Percentiles rank a stretch among this genome's conserved stretches.
Evolutionary conservation across 2,888 invertebrate genomes (phyloP).

Genomic region (Cetonia aurata): DNA sequence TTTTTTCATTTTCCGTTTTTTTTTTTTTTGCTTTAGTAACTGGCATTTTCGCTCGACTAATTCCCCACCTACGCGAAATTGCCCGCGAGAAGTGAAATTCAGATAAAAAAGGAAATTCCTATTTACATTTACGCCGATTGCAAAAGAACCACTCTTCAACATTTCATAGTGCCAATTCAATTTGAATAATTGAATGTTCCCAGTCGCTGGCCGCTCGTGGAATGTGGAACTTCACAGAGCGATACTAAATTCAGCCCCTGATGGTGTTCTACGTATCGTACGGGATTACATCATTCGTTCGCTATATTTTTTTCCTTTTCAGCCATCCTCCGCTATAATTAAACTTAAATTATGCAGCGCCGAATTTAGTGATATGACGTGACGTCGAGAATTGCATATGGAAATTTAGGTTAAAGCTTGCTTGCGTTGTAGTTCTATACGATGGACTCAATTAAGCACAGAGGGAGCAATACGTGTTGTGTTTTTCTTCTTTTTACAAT

Average conservation of each 20-base stretch:
- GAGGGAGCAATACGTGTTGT: no score
- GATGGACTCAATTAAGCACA: no score
- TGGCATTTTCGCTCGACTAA: no score
- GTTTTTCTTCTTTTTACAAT: no score
- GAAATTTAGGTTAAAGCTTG: no score
- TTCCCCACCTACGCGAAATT: not conserved
- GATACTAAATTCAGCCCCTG: conserved; percentile 13
- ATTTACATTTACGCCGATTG: conserved; percentile 36
- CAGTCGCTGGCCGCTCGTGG: conserved; percentile 3
- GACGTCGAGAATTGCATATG: not conserved
- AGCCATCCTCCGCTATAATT: conserved; percentile 11
- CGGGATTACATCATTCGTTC: not conserved
- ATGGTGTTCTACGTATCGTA: conserved; percentile 23
- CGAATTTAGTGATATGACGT: conserved; percentile 14
- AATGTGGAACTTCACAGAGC: conserved; percentile 10
- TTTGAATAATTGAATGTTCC: conserved; percentile 34
- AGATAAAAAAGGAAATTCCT: not conserved
- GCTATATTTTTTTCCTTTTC: not conserved
- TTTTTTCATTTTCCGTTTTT: no score
- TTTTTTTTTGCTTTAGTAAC: no score
- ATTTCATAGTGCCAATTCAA: conserved; percentile 27
- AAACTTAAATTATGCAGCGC: conserved; percentile 27
- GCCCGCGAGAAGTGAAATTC: not conserved
- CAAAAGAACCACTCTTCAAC: conserved; percentile 23
- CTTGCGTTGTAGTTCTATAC: no score